These are phyloP conservation scores for Leptothorax acervorum DNA, from an alignment of 2,888 invertebrate species.

Conservation along the genomic window DNA sequence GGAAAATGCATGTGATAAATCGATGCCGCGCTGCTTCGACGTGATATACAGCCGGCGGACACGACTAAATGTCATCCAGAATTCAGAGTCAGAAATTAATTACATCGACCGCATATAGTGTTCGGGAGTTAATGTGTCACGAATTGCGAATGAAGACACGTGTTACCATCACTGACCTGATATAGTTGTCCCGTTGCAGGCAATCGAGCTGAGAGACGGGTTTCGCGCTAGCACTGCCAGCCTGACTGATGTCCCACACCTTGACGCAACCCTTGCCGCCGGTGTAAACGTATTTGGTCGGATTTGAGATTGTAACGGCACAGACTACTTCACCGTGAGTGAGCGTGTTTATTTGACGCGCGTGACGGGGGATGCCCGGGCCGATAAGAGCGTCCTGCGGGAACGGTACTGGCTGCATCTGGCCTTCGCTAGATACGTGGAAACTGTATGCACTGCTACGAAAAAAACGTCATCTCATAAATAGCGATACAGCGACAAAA, in stretches of 20 bases:
- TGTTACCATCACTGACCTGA: slow-evolving; percentile 86
- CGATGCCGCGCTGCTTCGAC: slow-evolving; percentile 47
- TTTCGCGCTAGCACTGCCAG: slow-evolving; percentile 92
- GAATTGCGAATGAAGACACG: slow-evolving; percentile 53
- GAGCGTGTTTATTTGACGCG: slow-evolving; percentile 96
- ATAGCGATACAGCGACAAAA: neutral
- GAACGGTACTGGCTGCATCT: slow-evolving; percentile 97
- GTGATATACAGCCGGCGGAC: slow-evolving; percentile 55
- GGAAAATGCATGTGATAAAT: slow-evolving; percentile 46
- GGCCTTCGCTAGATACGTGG: slow-evolving; percentile 96
- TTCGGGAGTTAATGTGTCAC: slow-evolving; percentile 55
- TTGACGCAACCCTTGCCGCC: slow-evolving; percentile 99
- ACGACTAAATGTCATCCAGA: slow-evolving; percentile 58
- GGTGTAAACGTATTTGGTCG: slow-evolving; percentile 97
- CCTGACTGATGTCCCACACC: slow-evolving; percentile 98
- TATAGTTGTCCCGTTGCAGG: slow-evolving; percentile 98
- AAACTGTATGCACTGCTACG: slow-evolving; percentile 95
- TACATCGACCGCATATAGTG: slow-evolving; percentile 50
- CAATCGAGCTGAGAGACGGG: slow-evolving; percentile 97
- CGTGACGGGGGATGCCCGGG: slow-evolving; percentile 97
- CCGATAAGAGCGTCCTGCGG: slow-evolving; percentile 97
- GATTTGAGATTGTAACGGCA: slow-evolving; percentile 98
- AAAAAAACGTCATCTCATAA: slow-evolving; percentile 38
- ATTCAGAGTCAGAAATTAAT: slow-evolving; percentile 64
- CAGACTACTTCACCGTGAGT: slow-evolving; percentile 99